Evolutionary conservation across 2,888 invertebrate species (phyloP), one percentile per base, ranked within the genome.

Genomic region (Drosophila ochracea): DNA sequence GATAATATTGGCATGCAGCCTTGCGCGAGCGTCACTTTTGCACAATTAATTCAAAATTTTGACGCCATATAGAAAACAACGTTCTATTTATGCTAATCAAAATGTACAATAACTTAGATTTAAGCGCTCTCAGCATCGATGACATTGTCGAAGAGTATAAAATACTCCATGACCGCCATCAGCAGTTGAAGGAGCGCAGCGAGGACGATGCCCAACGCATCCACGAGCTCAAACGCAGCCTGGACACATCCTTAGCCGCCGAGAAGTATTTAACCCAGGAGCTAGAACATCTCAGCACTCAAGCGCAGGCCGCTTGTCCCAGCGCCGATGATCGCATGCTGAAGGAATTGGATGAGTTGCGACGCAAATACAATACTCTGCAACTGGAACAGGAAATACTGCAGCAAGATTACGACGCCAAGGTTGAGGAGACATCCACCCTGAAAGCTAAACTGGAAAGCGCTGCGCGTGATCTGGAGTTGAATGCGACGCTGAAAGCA

Each of bases 131-230:
- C 35, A 71, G 82, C 19, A 62, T 84, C 1, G 93, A 92, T n/a
- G 93, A 93, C 28, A 71, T 93, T 11, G 80, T 91, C n/a, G 91
- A 92, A 39, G 92, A 93, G 57, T 93, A 92, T 68, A 80, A 82
- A 60, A 87, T 89, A 39, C 64, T 93, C 3, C 84, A 84, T 37
- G 83, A 88, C 9, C 82, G 86, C 4, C 92, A 90, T 68, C 73
- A 83, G 28, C 83, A 91, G 4, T 70, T 93, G 0, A 88, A 90
- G 30, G 59, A 83, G 7, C 62, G 63, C 3, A 80, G 84, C 16
- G 93, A 93, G 39, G 65, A 83, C 3, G 92, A 93, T 64, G 87
- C 91, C 0, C 93, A 93, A 58, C 82, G 89, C 30, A 92, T 93
- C n/a, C 82, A 93, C 60, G 92, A 93, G 7, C 75, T 93, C 0